Conservation (phyloP, 2,888 invertebrate species). For the Uloborus plumipes region DNA sequence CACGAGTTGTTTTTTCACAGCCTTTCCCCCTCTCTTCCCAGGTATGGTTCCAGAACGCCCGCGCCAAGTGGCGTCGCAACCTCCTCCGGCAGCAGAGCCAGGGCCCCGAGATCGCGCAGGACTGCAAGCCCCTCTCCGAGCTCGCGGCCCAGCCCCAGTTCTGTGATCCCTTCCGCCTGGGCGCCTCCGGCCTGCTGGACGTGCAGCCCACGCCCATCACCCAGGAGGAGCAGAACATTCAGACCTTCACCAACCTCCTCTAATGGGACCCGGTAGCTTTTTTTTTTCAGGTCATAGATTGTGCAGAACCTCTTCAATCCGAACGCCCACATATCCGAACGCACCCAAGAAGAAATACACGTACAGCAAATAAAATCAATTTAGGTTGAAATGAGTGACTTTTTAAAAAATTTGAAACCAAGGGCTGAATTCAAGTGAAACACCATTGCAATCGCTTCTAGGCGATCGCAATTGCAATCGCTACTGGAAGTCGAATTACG, state of each 20-base stretch:
- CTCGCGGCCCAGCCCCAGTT: constrained; percentile 58
- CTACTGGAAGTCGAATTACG: too few species aligned
- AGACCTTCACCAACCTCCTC: constrained; percentile 62
- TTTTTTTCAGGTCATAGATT: too few species aligned
- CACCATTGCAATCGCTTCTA: too few species aligned
- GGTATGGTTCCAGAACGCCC: constrained; percentile 99
- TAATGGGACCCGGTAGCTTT: constrained; percentile 1
- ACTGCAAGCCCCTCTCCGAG: constrained; percentile 61
- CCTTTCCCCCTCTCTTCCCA: constrained; percentile 74
- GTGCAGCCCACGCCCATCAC: constrained; percentile 63
- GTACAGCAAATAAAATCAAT: too few species aligned
- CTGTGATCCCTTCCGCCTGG: constrained; percentile 53
- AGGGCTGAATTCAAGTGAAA: too few species aligned
- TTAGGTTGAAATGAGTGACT: too few species aligned
- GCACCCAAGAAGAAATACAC: too few species aligned
- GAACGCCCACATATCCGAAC: too few species aligned
- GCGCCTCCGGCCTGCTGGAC: constrained; percentile 41
- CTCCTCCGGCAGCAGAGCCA: constrained; percentile 83
- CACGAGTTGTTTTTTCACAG: constrained; percentile 68
- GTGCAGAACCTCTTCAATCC: too few species aligned
- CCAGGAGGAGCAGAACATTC: constrained; percentile 64
- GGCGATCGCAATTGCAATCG: too few species aligned
- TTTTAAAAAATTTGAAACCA: too few species aligned
- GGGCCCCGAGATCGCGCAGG: constrained; percentile 64
- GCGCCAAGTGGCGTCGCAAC: constrained; percentile 97